These are phyloP conservation scores for Dasypus novemcinctus DNA, from an alignment of 2,113 vertebrate genomes.

Conservation along the genomic window DNA sequence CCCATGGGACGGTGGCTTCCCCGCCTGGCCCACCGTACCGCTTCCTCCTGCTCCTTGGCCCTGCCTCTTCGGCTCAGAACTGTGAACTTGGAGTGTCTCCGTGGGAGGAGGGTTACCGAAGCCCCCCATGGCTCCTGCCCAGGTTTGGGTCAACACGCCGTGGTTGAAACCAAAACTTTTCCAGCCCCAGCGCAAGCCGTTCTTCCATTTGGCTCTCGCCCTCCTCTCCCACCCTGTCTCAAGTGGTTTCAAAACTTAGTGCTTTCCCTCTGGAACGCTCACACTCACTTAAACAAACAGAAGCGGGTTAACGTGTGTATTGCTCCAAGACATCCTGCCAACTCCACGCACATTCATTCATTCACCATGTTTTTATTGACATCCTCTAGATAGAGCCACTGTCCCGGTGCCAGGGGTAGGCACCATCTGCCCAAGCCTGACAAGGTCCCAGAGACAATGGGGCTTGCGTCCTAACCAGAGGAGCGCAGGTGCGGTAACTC, in stretches of 20 bases:
- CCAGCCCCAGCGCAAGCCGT: accelerated
- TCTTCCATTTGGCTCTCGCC: accelerated
- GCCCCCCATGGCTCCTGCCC: not conserved
- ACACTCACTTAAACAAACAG: not conserved
- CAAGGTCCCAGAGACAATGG: accelerated
- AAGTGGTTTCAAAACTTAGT: accelerated
- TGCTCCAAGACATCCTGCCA: accelerated
- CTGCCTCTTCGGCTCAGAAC: too few species aligned
- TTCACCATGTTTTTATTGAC: accelerated
- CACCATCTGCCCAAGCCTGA: accelerated
- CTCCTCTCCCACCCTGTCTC: too few species aligned
- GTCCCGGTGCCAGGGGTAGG: accelerated
- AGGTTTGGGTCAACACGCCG: accelerated
- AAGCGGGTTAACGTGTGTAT: too few species aligned
- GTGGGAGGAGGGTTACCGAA: accelerated
- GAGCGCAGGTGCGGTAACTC: accelerated
- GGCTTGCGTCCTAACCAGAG: not conserved
- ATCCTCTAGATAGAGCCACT: accelerated
- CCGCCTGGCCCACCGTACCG: accelerated
- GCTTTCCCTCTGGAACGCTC: not conserved
- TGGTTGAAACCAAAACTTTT: not conserved
- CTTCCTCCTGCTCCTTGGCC: accelerated
- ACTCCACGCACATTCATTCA: accelerated
- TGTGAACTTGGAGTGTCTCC: accelerated
- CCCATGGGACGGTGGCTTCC: accelerated